Conservation (phyloP, 2,888 invertebrate species). For the Stratiomys singularior region DNA sequence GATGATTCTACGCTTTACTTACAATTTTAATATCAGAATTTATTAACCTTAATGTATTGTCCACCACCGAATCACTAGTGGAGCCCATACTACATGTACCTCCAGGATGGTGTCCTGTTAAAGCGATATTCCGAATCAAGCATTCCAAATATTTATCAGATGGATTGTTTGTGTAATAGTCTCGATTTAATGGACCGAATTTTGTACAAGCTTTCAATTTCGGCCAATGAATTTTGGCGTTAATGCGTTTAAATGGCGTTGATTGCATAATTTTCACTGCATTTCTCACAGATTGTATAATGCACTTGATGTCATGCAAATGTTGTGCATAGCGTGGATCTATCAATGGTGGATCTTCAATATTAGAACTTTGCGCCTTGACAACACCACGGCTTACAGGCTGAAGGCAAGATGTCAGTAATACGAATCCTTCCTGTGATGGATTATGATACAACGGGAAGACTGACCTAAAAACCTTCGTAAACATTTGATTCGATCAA, state of each 20-base stretch:
- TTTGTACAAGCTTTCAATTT: conserved; percentile 70
- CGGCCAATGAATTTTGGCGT: conserved; percentile 75
- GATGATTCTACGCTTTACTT: too few species aligned
- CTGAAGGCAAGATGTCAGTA: conserved; percentile 74
- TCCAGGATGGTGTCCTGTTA: conserved; percentile 82
- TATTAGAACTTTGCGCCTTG: conserved; percentile 69
- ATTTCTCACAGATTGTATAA: conserved; percentile 71
- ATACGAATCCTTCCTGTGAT: conserved; percentile 75
- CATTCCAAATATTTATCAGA: conserved; percentile 73
- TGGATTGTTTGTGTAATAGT: conserved; percentile 59
- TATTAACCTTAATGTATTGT: conserved; percentile 65
- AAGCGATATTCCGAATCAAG: conserved; percentile 71
- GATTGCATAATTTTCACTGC: conserved; percentile 68
- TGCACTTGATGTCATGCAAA: conserved; percentile 72
- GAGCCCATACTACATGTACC: conserved; percentile 81
- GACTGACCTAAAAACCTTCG: conserved; percentile 71
- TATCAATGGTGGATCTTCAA: conserved; percentile 73
- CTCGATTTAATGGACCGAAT: conserved; percentile 67
- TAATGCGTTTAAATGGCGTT: conserved; percentile 70
- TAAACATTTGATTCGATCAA: conserved; percentile 11
- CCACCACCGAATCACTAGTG: conserved; percentile 70
- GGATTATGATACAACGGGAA: conserved; percentile 75
- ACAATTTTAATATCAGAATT: too few species aligned
- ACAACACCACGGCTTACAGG: conserved; percentile 78
- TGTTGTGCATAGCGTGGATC: conserved; percentile 79